These are phyloP conservation scores for Ciconia boyciana DNA, from an alignment of 2,113 vertebrate species.

Conservation along the genomic window DNA sequence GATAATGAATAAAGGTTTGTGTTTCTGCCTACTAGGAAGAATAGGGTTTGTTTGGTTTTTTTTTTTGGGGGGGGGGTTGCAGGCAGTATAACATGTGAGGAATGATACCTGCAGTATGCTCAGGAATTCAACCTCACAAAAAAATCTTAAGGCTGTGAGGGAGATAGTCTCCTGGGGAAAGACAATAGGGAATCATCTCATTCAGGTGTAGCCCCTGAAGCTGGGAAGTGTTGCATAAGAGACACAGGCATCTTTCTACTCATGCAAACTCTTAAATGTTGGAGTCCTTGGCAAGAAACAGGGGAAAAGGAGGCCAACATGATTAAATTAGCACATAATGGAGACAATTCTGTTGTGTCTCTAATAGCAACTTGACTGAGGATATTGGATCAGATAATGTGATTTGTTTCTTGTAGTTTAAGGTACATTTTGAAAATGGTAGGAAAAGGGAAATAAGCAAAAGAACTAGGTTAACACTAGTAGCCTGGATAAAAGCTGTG, in stretches of 20 bases:
- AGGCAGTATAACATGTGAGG: neutral
- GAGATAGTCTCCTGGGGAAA: neutral
- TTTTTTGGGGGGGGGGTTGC: too few species aligned
- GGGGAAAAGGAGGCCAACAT: neutral
- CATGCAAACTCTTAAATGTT: neutral
- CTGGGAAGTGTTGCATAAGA: neutral
- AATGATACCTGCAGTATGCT: neutral
- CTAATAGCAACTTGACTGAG: neutral
- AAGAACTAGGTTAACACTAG: neutral
- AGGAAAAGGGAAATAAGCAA: neutral
- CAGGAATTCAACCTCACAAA: neutral
- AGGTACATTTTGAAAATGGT: neutral
- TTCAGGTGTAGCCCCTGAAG: neutral
- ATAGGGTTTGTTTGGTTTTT: neutral
- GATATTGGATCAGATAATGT: neutral
- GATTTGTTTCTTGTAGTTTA: neutral
- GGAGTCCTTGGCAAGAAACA: neutral
- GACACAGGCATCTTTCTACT: neutral
- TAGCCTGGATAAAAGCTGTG: neutral
- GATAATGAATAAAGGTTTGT: neutral
- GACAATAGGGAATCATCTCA: neutral
- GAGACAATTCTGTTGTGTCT: neutral
- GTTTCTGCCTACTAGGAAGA: neutral
- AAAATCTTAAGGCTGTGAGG: neutral
- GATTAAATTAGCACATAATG: conserved; percentile 2